Base-by-base conservation (phyloP, 2,113 vertebrate genomes). In the Epinephelus fuscoguttatus region DNA sequence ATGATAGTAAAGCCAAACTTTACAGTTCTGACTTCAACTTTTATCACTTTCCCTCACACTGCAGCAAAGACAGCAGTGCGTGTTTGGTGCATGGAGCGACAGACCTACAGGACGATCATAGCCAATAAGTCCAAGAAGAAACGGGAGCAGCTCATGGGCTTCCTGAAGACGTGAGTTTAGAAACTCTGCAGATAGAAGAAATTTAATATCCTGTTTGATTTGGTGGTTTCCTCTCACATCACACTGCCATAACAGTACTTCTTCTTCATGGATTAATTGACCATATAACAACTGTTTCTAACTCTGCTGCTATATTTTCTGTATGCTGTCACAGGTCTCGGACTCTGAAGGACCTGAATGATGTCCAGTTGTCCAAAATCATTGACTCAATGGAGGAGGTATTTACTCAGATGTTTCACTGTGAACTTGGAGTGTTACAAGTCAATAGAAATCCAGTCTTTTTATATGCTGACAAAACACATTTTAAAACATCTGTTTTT, bases 371-470 rank as follows among this genome's bases (percentile, higher is more conserved):
- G 78, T 96, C 95, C 70, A 96, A 94, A 83, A 95, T 96, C 60
- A 94, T 96, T 75, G 96, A 96, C 62, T 95, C 94, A 40, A 96
- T 96, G 94, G 96, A 97, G 55, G 96, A 96, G 94, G 95, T 96
- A 57, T 40, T 93, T 78, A 53, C 30, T 47, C 6, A 19, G 1
- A 64, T 6, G 60, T 42, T 30, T 8, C 5, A 3, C 1, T 61
- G 14, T 57, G 19, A 45, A 50, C 18, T 64, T 57, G 49, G 5
- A 23, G 1, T 75, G 10, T 66, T 75, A 68, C 4, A 55, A n/a
- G 49, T 47, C 33, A 82, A 5, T 6, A 68, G 10, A 68, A 52
- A n/a, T 37, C 2, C 14, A 47, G 27, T 30, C 30, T 12, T 40
- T 8, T n/a, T 23, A 7, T 42, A n/a, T 23, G 53, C 37, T 18